phyloP scores from a whole-genome alignment of 2,888 invertebrate species.

The Pseudanteris insignis region DNA sequence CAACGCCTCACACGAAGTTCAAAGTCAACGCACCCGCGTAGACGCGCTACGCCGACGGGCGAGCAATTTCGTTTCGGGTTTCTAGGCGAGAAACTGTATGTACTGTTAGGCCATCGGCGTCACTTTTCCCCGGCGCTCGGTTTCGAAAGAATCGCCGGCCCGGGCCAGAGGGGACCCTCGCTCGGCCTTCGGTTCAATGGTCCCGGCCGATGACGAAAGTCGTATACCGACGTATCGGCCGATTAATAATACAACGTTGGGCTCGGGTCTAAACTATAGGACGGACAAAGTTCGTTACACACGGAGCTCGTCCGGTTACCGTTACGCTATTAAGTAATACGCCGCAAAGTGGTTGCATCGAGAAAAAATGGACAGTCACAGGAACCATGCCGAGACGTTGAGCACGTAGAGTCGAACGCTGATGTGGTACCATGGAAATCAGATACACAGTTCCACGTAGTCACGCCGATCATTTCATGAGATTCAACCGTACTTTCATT shows the following conservation, averaged over 20 bases:
- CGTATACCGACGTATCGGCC: slow-evolving; percentile 25
- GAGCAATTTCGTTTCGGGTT: slow-evolving; percentile 10
- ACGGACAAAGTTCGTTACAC: slow-evolving; percentile 23
- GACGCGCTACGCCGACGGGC: neutral
- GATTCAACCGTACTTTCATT: too few species aligned
- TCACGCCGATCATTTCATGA: too few species aligned
- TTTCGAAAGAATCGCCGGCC: slow-evolving; percentile 17
- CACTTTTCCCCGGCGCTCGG: slow-evolving; percentile 17
- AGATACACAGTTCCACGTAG: too few species aligned
- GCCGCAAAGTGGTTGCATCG: too few species aligned
- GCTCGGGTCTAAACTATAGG: slow-evolving; percentile 23
- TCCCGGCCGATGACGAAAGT: slow-evolving; percentile 14
- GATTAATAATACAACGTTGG: slow-evolving; percentile 34
- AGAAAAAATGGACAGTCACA: too few species aligned
- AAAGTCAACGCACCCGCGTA: slow-evolving; percentile 17
- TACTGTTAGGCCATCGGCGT: slow-evolving; percentile 18
- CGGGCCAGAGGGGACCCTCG: slow-evolving; percentile 16
- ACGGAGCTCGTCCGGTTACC: slow-evolving; percentile 8
- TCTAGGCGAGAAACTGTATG: slow-evolving; percentile 8
- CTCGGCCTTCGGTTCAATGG: neutral
- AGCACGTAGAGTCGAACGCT: too few species aligned
- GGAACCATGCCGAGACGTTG: too few species aligned
- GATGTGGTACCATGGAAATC: too few species aligned
- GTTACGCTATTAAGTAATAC: slow-evolving; percentile 27
- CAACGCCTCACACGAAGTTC: slow-evolving; percentile 18